Evolutionary conservation across 1,140 invertebrate species (phyloP), one percentile per base, ranked within the genome.

Genomic region (Drosophila triauraria): DNA sequence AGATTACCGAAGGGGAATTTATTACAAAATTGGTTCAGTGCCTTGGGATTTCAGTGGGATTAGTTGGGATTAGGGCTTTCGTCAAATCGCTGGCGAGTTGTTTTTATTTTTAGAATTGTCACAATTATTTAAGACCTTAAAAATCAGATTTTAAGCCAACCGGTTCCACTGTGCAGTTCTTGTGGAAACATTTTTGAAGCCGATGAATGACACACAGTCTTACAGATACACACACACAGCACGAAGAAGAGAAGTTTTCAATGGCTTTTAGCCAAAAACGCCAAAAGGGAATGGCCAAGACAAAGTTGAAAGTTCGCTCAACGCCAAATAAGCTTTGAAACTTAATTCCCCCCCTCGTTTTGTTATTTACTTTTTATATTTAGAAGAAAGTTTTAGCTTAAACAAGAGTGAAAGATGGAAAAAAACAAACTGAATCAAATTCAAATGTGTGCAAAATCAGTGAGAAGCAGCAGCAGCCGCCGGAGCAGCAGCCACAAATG

Each of bases 301-400:
- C 17, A 47, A 71, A 74, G 75, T 77, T 77, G 75, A 77, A 77
- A 77, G 69, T 72, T 72, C 69, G 69, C 32, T 35, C 32, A 10
- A 35, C 32, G 8, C 32, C 9, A 35, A 10, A 35, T 10, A 35
- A 2, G 32, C 67, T 57, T 50, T 27, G 12, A 58, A 42, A 68
- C 44, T 42, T 42, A 46, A 72, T 56, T 17, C 35, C 61, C 47
- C 48, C 30, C 20, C 23, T 65, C 9, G 32, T 54, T 54, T 38
- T 53, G 30, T 65, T 67, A 25, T 38, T 69, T 71, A 56, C 44
- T 58, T 71, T 48, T 23, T 58, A n/a, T 10, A 25, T 71, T 71
- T 59, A 72, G 53, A 72, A 72, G 69, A 70, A 82, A 67, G 65
- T 38, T 71, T 71, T 56, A 61, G 50, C 75, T 63, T n/a, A 40